Base-by-base conservation (phyloP, 2,113 vertebrate species). In the Podiceps cristatus region DNA sequence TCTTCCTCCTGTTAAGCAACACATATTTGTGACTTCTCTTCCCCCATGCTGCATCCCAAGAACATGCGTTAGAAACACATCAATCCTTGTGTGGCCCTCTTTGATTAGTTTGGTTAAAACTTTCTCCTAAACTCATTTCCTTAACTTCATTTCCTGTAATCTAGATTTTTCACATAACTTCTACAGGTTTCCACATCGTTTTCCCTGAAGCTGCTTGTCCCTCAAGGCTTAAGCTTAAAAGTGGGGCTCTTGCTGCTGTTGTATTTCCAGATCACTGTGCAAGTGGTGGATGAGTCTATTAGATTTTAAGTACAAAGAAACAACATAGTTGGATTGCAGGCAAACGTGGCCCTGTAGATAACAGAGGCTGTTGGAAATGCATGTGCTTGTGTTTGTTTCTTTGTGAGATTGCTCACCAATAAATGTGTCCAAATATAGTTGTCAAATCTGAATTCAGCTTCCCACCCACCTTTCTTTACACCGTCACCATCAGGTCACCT, bases 361-460 rank as follows among this genome's bases (percentile, higher is more conserved):
- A 25, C 27, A 80, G 56, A 74, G 90, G 56, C 44, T 87, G 52
- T 22, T 66, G 40, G 40, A 47, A 75, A 31, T 63, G 27, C 40
- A 8, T 11, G 25, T 19, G 29, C 68, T 74, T 49, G 17, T 56
- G 31, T 83, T 94, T 90, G 44, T 89, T 81, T 72, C 56, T 62
- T 86, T 3, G 40, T 72, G 29, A 73, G 29, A 40, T 74, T 80
- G 47, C 55, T 81, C 23, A 56, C 68, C n/a, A 76, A 44, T 84
- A 76, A 91, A 20, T 95, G 33, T 53, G 37, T 87, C 50, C 35
- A 82, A 80, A 91, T 74, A 75, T 0, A 75, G 9, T 86, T 97
- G 96, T 92, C 28, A 86, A 88, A 93, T 86, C 42, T 83, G 49
- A 94, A 86, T 90, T 92, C 40, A 85, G 37, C 66, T 85, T 86